These are phyloP conservation scores for Cladopsammia gracilis DNA, from an alignment of 64 coral and sea anemone genomes.

Conservation along the genomic window DNA sequence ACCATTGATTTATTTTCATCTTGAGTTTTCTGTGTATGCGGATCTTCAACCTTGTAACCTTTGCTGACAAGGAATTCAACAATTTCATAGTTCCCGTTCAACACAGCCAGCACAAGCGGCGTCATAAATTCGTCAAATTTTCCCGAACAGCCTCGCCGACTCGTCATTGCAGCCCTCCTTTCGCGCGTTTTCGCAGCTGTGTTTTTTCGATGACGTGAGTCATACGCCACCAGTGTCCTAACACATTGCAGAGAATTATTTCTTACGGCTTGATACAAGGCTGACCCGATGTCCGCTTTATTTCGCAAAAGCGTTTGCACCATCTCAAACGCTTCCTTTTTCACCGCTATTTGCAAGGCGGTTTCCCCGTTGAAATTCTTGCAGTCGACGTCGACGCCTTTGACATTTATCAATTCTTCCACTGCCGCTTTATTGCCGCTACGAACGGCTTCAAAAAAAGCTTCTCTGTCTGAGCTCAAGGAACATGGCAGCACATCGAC, in stretches of 20 bases:
- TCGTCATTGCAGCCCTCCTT: not conserved
- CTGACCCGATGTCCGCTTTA: slow-evolving; percentile 51
- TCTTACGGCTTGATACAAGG: slow-evolving; percentile 76
- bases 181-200: not conserved
- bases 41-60: slow-evolving; percentile 63
- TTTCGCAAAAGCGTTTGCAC: slow-evolving; percentile 56
- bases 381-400: slow-evolving; percentile 64
- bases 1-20: slow-evolving; percentile 30
- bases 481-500: not conserved
- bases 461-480: slow-evolving; percentile 30
- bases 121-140: slow-evolving; percentile 57
- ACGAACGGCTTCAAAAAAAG: slow-evolving; percentile 71
- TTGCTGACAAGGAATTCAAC: slow-evolving; percentile 72
- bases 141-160: not conserved
- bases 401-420: slow-evolving; percentile 30
- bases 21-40: slow-evolving; percentile 15
- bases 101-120: slow-evolving; percentile 76
- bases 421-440: slow-evolving; percentile 41
- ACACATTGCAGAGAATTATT: slow-evolving; percentile 78
- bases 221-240: slow-evolving; percentile 63
- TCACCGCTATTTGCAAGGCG: slow-evolving; percentile 65
- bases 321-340: slow-evolving; percentile 54
- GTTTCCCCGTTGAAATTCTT: slow-evolving; percentile 68
- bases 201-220: slow-evolving; percentile 30
- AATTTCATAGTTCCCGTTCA: slow-evolving; percentile 78